Evolutionary conservation across 2,113 vertebrate species (phyloP), one percentile per base, ranked within the genome.

Genomic region (Trogon melanurus): DNA sequence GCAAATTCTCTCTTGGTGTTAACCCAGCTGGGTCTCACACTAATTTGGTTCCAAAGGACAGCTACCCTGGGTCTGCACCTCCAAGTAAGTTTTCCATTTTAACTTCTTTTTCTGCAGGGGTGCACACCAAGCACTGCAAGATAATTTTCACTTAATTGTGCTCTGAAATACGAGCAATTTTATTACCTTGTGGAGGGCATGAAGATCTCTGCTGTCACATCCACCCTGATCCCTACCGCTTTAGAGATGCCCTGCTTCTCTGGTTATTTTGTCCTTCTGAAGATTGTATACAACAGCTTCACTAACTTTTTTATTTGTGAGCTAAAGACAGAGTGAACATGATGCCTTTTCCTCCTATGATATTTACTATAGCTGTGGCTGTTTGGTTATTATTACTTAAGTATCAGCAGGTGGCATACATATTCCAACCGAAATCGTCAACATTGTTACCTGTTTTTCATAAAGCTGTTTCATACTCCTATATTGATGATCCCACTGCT

Each of bases 401-500:
- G 27, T 78, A 65, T 67, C 64, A 82, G 44, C 50, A 85, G 36
- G 18, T 74, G 19, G 27, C 62, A 79, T 11, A n/a, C 26, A 30
- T 65, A 88, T 34, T 79, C 56, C 61, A 62, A 26, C 0, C 20
- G 9, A 51, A 73, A 15, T 1, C 70, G 53, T 70, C 25, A 75
- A 10, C 21, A 25, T 34, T 4, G 19, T 97, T 98, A 98, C 98
- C 98, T 98, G 97, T 79, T 96, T 96, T 94, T 98, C 97, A 69
- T 98, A 98, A 34, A 89, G n/a, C 13, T 95, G 93, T 81, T 97
- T 98, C 98, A 98, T 98, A 30, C 48, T 95, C 89, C 97, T 96
- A 66, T 98, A 98, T 10, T 98, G 97, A 75, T 93, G 95, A 83
- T 98, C 97, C 98, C 98, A 98, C 57, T 98, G 97, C 71, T 97